A percentile compares a stretch with the other conserved stretches of the same genome.
Conservation (phyloP, 2,888 invertebrate species). For the Ormyrus nitidulus region DNA sequence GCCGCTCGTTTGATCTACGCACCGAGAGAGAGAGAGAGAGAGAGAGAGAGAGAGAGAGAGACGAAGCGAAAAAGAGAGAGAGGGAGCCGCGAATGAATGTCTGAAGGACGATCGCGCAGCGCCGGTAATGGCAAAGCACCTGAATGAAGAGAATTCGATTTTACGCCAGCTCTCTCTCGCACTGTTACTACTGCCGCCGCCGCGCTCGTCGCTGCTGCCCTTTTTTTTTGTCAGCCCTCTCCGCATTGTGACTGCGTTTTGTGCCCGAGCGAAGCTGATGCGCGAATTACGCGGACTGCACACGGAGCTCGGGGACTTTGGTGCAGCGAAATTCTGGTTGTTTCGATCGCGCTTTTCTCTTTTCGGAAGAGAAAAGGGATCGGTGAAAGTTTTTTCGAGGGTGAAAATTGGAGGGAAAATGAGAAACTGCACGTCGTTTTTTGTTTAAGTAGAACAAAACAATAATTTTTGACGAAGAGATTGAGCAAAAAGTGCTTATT, state of each 20-base stretch:
- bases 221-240: not conserved
- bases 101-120: conserved; percentile 12
- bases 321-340: too few species aligned
- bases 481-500: too few species aligned
- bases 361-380: too few species aligned
- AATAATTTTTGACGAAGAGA: too few species aligned
- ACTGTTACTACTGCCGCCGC: not conserved
- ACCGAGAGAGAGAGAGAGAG: conserved; percentile 6
- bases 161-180: conserved; percentile 4
- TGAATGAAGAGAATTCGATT: conserved; percentile 25
- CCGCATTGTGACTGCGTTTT: not conserved
- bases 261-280: too few species aligned
- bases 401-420: too few species aligned
- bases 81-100: conserved; percentile 19
- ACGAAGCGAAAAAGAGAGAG: conserved; percentile 14
- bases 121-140: not conserved
- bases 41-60: conserved; percentile 9
- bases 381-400: too few species aligned
- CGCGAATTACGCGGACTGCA: too few species aligned
- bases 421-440: too few species aligned
- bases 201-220: not conserved
- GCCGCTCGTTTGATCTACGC: conserved; percentile 37
- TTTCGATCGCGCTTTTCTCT: too few species aligned
- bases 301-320: too few species aligned
- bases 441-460: too few species aligned